These are phyloP conservation scores for Lepidocolaptes lacrymiger DNA, from an alignment of 2,797 vertebrate species.

Conservation along the genomic window DNA sequence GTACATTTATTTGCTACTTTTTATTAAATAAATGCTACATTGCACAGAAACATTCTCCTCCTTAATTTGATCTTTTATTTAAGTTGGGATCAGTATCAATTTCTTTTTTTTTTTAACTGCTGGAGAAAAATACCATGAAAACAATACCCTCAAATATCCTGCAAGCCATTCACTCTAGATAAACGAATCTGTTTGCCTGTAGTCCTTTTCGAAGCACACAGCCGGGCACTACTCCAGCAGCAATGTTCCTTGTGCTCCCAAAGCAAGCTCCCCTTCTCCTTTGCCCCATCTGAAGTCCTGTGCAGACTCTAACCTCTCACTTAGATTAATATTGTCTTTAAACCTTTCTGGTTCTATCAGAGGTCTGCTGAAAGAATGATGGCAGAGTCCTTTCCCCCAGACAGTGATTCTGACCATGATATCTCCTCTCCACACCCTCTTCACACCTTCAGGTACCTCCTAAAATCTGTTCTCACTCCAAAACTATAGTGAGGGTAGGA, in stretches of 20 bases:
- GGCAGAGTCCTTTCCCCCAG: neutral
- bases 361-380: neutral
- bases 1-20: neutral
- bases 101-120: neutral
- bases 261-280: neutral
- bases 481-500: neutral
- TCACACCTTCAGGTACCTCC: neutral
- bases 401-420: neutral
- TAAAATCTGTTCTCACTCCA: neutral
- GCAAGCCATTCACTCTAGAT: neutral
- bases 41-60: slow-evolving; percentile 12
- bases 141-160: neutral
- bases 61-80: slow-evolving; percentile 4
- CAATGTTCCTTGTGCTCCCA: fast-evolving
- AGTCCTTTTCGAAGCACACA: neutral
- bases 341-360: neutral
- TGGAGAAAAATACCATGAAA: neutral
- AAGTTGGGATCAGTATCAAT: neutral
- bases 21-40: slow-evolving; percentile 24
- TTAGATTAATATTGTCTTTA: neutral
- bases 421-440: neutral
- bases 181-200: neutral
- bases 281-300: neutral
- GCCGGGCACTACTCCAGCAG: neutral
- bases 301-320: neutral